Evolutionary conservation across 2,797 vertebrate species (phyloP), one percentile per base, ranked within the genome.

Genomic region (Epinephelus coioides): DNA sequence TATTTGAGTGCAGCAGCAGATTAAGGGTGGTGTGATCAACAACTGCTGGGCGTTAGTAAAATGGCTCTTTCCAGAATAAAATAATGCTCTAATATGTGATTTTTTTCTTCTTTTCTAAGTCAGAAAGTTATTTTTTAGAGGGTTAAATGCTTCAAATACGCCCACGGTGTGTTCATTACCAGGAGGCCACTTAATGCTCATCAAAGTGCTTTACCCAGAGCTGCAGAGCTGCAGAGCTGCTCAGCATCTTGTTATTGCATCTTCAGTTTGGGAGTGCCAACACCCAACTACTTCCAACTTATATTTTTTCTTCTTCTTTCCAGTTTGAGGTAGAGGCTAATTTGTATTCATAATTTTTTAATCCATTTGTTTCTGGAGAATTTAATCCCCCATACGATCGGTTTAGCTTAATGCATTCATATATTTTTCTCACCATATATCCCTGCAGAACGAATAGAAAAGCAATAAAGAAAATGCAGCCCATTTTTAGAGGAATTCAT

Each of bases 11-110:
- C 54, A 55, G 61, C 7, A 1, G 50, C 63, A 80, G 83, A 90
- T 88, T 85, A 69, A 79, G 71, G 56, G 11, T 78, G 77, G 83
- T 64, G 54, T 76, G 69, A 82, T 85, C 74, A 78, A 78, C 79
- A 73, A 79, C 55, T 50, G 30, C 49, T 63, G 51, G 65, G 64
- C 64, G 21, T 86, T 72, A 84, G 68, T 73, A 18, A 72, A 79
- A 61, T n/a, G 5, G 51, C 64, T 51, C 62, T 68, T 65, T 74
- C 40, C 47, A 47, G 13, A 61, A 17, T 64, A 62, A 21, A 50
- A 68, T 55, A 67, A 14, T 34, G 60, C 25, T 9, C 15, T 44
- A n/a, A 64, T 43, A 49, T 9, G 38, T 69, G 17, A 6, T 27
- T 30, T 57, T 46, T 51, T 15, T 8, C 15, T 43, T 23, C 14